A percentile compares a stretch with the other conserved stretches of the same genome.
These are phyloP conservation scores for Propithecus perrieri DNA, from an alignment of 2,797 vertebrate genomes.

Conservation along the genomic window DNA sequence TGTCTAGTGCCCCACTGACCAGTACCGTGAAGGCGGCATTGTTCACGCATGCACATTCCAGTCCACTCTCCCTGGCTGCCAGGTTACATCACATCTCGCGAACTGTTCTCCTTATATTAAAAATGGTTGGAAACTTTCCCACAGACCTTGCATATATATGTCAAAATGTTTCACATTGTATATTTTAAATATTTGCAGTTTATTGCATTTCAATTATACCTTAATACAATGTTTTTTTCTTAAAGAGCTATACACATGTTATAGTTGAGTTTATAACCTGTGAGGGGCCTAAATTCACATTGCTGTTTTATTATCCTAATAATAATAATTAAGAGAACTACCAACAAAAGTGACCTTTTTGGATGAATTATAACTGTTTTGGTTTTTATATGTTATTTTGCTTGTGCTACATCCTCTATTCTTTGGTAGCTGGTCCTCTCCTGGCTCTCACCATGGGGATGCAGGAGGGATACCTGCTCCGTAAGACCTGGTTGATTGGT, in stretches of 20 bases:
- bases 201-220: neutral
- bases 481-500: neutral
- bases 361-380: neutral
- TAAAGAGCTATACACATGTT: neutral
- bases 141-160: neutral
- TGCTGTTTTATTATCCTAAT: neutral
- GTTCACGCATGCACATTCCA: no score
- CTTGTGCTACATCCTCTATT: fast-evolving
- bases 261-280: neutral
- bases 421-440: neutral
- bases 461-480: neutral
- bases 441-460: fast-evolving
- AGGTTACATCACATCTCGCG: no score
- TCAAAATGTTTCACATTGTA: neutral
- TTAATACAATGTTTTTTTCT: neutral
- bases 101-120: no score
- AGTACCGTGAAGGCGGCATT: no score
- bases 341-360: neutral
- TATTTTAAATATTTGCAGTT: neutral
- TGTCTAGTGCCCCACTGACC: no score
- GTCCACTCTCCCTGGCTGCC: no score
- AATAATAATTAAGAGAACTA: neutral
- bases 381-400: neutral
- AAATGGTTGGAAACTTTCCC: no score
- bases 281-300: neutral